Evolutionary conservation across 2,888 invertebrate species (phyloP), one percentile per base, ranked within the genome.

Genomic region (Mythimna pallens): DNA sequence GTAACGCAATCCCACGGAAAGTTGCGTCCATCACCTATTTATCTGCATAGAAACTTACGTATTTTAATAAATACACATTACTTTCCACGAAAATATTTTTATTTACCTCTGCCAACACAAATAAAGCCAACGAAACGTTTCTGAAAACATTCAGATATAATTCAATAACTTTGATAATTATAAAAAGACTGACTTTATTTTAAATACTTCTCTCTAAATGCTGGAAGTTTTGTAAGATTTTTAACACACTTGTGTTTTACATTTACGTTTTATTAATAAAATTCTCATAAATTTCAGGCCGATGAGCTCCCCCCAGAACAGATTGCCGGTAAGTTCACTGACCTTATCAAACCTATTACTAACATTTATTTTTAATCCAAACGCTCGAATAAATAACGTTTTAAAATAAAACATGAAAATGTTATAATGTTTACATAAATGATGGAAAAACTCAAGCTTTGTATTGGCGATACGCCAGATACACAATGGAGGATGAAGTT

Each of bases 301-400:
- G 98, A 99, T 95, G 99, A 99, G 96, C 97, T 99, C 92, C 98
- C 98, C 78, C 97, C 98, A 95, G 98, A 99, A 97, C 99, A 99
- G 96, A 97, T 98, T 91, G 98, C 98, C 94, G 98, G 98, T 98
- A 97, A 97, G 98, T 97, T 83, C 80, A 82, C 69, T 78, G 82
- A 88, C 84, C 83, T 76, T 71, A 78, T 75, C 78, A 83, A 85
- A 86, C 83, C 73, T 70, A 85, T 83, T 76, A 67, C 73, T 83
- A 73, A 82, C 81, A 86, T 86, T 79, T 89, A 81, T 86, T 85
- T 85, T 84, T 80, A 74, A 72, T 81, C n/a, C 62, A 36, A 74
- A 74, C 66, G 61, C 40, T 70, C 67, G 47, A 79, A 87, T 80
- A 78, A 79, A 82, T 78, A 66, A 73, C 36, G 34, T 82, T 87